These are phyloP conservation scores for Psilanteris sp. DNA, from an alignment of 1,140 invertebrate species.

Conservation along the genomic window DNA sequence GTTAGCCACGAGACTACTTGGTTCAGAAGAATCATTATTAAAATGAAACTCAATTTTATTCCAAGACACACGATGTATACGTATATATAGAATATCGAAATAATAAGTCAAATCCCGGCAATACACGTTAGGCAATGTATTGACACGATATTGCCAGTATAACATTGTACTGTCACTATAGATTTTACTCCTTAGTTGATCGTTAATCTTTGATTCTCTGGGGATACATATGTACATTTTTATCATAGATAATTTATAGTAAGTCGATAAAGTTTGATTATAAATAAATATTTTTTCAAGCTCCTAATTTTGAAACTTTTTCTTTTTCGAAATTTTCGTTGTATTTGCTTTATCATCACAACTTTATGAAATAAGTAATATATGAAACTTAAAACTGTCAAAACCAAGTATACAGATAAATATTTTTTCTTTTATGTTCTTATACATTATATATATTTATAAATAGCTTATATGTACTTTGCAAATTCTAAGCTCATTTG, in stretches of 20 bases:
- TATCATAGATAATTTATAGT: neutral
- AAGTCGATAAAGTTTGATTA: constrained; percentile 16
- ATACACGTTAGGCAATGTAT: constrained; percentile 16
- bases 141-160: constrained; percentile 1
- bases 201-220: constrained; percentile 5
- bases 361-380: too few species aligned
- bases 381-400: too few species aligned
- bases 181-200: constrained; percentile 9
- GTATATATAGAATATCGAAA: constrained; percentile 28
- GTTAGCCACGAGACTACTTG: constrained; percentile 44
- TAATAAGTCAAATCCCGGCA: constrained; percentile 7
- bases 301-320: too few species aligned
- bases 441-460: too few species aligned
- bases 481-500: too few species aligned
- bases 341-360: too few species aligned
- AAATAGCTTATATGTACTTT: too few species aligned
- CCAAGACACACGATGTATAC: constrained; percentile 18
- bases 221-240: constrained; percentile 15
- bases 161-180: neutral
- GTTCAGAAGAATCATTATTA: constrained; percentile 48
- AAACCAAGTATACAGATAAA: too few species aligned
- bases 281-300: constrained; percentile 1
- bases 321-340: too few species aligned
- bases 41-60: constrained; percentile 49
- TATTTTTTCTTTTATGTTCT: too few species aligned